Evolutionary conservation across 2,113 vertebrate genomes (phyloP).

Genomic region (Chiloscyllium plagiosum): DNA sequence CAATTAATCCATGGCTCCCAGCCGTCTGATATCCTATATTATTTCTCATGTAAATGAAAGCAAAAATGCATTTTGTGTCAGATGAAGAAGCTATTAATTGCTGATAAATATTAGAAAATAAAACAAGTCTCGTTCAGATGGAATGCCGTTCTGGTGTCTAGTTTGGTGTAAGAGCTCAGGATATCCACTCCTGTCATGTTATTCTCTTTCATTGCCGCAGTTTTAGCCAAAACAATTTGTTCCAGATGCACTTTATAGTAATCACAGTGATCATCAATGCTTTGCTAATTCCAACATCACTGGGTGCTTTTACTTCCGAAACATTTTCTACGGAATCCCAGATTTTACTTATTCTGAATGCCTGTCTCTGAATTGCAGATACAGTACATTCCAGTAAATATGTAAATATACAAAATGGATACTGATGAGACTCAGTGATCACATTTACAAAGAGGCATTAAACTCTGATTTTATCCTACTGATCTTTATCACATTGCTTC

Average conservation of each 20-base stretch:
- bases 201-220: not conserved
- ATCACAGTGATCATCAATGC: not conserved
- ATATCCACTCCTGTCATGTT: not conserved
- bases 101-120: not conserved
- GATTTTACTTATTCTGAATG: not conserved
- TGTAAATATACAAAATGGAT: not conserved
- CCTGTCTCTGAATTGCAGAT: not conserved
- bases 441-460: not conserved
- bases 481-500: not conserved
- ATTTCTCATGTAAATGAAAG: too few relatives aligned
- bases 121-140: not conserved
- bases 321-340: not conserved
- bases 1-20: too few relatives aligned
- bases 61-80: too few relatives aligned
- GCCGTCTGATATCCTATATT: too few relatives aligned
- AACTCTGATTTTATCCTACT: not conserved
- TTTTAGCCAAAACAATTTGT: not conserved
- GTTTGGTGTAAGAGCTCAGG: not conserved
- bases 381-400: not conserved
- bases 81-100: too few relatives aligned
- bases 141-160: not conserved
- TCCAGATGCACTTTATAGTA: not conserved
- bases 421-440: not conserved
- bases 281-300: not conserved
- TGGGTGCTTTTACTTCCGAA: not conserved